Evolutionary conservation across 2,113 vertebrate species (phyloP), one percentile per base, ranked within the genome.

Genomic region (Cheirogaleus medius): DNA sequence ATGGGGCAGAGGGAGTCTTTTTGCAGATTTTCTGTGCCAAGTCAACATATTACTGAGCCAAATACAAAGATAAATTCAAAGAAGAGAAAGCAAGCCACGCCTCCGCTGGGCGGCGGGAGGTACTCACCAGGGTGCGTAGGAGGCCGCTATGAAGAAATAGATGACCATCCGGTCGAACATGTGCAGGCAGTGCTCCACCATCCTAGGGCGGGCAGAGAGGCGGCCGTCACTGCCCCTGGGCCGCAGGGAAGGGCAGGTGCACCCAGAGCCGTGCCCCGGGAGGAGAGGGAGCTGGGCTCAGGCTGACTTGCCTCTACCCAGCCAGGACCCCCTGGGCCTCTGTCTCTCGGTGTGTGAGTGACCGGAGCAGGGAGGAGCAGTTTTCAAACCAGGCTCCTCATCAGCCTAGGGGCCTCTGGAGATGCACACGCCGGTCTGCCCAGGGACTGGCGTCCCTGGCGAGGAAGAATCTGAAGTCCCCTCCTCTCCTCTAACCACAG

Each of bases 121-220:
- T 83, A 99, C 99, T 99, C 98, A 99, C 99, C 99, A 99, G 95
- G 99, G 99, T 58, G 99, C 99, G 0, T 99, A 99, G 8, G 99
- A 99, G 0, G 99, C 99, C 0, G 99, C 99, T 0, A 99, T 99
- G 98, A 99, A 99, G 99, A 99, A 99, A 97, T 99, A 99, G 97
- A 99, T 99, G 96, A 99, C 99, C 99, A 99, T 99, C 77, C 99
- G 98, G 98, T 99, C 99, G 0, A 99, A 99, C 99, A 99, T 99
- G 98, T 99, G 99, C 91, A 99, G 98, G 84, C 99, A 99, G 69
- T 99, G 99, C 95, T 99, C 99, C 96, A 99, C 98, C 1, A 98
- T 99, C 98, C 99, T 99, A 96, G 32, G 71, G 74, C 8, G 8
- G 91, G 32, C 42, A 91, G 71, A 88, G 63, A 83, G 37, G 32